phyloP scores from a whole-genome alignment of 2,113 vertebrate species.

The Holacanthus passer region DNA sequence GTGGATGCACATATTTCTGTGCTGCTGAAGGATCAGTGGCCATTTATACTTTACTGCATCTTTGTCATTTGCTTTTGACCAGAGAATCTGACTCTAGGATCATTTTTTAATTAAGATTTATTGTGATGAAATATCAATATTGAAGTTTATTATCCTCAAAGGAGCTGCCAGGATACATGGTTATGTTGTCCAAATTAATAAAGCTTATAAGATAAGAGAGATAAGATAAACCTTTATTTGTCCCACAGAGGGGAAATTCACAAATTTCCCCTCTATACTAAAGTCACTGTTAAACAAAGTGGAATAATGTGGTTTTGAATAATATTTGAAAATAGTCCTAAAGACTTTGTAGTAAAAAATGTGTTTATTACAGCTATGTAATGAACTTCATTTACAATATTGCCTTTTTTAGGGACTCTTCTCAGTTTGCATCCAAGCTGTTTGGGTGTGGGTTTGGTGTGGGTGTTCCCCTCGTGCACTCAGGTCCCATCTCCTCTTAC shows the following conservation, averaged over 20 bases:
- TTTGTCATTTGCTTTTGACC: not conserved
- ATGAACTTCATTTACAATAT: not conserved
- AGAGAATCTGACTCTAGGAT: not conserved
- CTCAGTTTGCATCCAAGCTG: not conserved
- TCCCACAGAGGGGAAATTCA: too few species aligned
- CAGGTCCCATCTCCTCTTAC: not conserved
- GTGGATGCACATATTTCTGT: not conserved
- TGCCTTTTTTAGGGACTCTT: not conserved
- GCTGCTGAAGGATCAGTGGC: not conserved
- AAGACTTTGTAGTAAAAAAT: not conserved
- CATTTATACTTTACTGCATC: not conserved
- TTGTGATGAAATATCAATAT: not conserved
- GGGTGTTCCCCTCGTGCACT: not conserved
- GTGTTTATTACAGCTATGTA: not conserved
- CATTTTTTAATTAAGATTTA: not conserved
- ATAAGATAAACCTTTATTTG: too few species aligned
- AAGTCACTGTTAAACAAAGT: not conserved
- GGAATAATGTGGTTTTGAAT: not conserved
- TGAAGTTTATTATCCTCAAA: not conserved
- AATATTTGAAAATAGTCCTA: not conserved
- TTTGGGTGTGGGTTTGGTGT: not conserved
- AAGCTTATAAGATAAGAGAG: too few species aligned
- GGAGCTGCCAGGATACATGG: not conserved
- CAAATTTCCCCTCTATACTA: too few species aligned
- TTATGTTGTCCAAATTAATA: not conserved